Evolutionary conservation across 2,888 invertebrate genomes (phyloP).

Genomic region (Myopa tessellatipennis): DNA sequence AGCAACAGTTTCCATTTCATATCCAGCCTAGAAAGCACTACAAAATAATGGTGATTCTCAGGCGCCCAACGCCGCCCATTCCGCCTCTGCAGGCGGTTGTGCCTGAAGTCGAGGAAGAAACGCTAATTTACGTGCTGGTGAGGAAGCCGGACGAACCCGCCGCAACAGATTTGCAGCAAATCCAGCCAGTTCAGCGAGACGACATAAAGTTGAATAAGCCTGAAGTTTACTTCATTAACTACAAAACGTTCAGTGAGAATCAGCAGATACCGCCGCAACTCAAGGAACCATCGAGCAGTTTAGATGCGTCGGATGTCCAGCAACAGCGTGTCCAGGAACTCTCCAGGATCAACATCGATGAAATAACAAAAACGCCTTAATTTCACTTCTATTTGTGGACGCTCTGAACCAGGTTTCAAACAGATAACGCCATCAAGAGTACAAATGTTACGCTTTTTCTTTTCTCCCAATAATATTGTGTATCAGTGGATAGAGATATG

Average conservation of each 20-base stretch:
- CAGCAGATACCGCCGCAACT: neutral
- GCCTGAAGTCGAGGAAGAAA: slow-evolving; percentile 72
- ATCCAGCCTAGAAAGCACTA: slow-evolving; percentile 76
- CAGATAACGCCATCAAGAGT: too few species aligned
- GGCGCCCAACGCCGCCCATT: slow-evolving; percentile 51
- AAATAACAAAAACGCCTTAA: too few species aligned
- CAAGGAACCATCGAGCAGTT: neutral
- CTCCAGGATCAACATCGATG: too few species aligned
- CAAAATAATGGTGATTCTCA: slow-evolving; percentile 79
- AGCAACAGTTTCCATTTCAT: slow-evolving; percentile 57
- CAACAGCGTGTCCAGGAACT: too few species aligned
- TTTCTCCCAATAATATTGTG: neutral
- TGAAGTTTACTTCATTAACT: slow-evolving; percentile 78
- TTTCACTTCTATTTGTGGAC: too few species aligned
- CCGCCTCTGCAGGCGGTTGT: slow-evolving; percentile 45
- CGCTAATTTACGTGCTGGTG: slow-evolving; percentile 76
- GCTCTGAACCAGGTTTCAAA: too few species aligned
- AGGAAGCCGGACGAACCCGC: slow-evolving; percentile 77
- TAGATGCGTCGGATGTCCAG: neutral
- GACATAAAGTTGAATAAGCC: slow-evolving; percentile 74
- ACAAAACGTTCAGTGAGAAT: slow-evolving; percentile 72
- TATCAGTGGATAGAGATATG: neutral
- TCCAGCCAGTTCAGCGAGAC: slow-evolving; percentile 72
- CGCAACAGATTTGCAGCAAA: slow-evolving; percentile 70
- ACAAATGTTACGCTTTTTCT: too few species aligned